Conservation (phyloP, 2,113 vertebrate genomes). For the Sebastes fasciatus region DNA sequence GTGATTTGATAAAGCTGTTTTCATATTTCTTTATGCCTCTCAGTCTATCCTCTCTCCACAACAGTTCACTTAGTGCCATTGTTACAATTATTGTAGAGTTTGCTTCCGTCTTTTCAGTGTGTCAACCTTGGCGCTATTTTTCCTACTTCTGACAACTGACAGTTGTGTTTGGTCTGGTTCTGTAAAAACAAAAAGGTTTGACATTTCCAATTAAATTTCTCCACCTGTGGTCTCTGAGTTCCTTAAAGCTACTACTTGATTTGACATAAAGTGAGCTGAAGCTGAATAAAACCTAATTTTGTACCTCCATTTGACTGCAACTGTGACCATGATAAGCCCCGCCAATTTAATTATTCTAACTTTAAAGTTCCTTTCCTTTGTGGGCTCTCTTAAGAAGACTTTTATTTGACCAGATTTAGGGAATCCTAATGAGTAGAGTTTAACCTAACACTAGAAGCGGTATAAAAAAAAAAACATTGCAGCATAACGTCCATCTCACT, state of each 20-base stretch:
- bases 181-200: conserved; percentile 25
- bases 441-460: background rate
- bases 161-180: conserved; percentile 8
- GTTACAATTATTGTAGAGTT: background rate
- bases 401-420: background rate
- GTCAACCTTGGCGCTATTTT: conserved; percentile 9
- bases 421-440: background rate
- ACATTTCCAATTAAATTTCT: conserved; percentile 29
- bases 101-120: conserved; percentile 1
- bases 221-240: background rate
- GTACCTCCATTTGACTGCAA: background rate
- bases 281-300: background rate
- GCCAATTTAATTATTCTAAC: conserved; percentile 1
- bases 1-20: conserved; percentile 15
- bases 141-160: background rate
- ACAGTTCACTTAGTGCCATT: background rate
- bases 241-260: background rate
- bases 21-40: conserved; percentile 9
- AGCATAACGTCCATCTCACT: conserved; percentile 9
- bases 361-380: background rate
- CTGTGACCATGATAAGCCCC: background rate
- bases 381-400: background rate
- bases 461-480: conserved; percentile 14
- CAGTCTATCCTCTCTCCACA: background rate
- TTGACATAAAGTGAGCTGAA: background rate